Base-by-base conservation (phyloP, 2,797 vertebrate genomes). In the Xenentodon cancila region DNA sequence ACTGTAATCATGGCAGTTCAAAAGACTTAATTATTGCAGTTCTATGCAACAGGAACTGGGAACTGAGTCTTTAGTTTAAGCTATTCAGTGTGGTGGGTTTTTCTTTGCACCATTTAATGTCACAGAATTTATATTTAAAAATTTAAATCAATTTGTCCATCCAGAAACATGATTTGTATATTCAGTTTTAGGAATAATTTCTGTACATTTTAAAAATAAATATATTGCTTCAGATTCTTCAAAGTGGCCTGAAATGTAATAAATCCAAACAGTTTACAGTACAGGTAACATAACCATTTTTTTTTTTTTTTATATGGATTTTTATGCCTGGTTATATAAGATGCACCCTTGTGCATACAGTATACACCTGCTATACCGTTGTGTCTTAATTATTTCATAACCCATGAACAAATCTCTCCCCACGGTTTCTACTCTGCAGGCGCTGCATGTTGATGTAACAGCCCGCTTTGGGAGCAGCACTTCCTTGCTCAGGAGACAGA, bases 311-410 rank as follows among this genome's bases (percentile, higher is more conserved):
- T 21, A 5, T 4, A 18, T 21, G 15, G 34, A 15, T 40, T 40
- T 40, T 16, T 18, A 21, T 44, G 34, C 22, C 60, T 7, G 8
- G 37, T 34, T 45, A 11, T 54, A 25, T 16, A 25, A 18, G 20
- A 3, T 22, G 8, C 20, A 53, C 3, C 16, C 8, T 20, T 17
- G 53, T 57, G 71, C 15, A 4, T 16, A 8, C 8, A n/a, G 25
- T 30, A 21, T 16, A 13, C 22, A 9, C 15, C 2, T 19, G 56
- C 21, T 66, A 54, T 77, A 62, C 68, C 70, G 75, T 65, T 45
- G 57, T 75, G 71, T 72, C 61, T 82, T 82, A 71, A 82, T 84
- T 81, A 85, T 68, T 62, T 56, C 50, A 46, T 17, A 76, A 17
- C 43, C 53, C 48, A 11, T 55, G 50, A 74, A 62, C 62, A 17